These are phyloP conservation scores for Andrena trimmerana DNA, from an alignment of 2,888 invertebrate genomes.

Conservation along the genomic window DNA sequence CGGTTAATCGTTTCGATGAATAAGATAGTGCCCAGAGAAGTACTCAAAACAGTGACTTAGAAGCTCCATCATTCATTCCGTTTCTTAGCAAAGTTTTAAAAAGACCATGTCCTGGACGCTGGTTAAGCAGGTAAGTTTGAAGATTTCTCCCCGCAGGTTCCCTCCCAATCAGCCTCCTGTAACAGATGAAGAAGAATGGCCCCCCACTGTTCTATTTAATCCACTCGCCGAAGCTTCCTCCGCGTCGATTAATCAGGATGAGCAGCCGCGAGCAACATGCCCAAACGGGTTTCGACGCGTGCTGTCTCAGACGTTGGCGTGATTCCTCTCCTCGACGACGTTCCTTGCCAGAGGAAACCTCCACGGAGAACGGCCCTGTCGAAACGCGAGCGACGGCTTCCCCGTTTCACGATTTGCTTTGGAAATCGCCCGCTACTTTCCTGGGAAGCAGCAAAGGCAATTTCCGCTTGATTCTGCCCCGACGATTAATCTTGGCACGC, in stretches of 20 bases:
- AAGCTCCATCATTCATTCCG: no score
- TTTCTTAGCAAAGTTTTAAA: no score
- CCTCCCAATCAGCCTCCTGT: conserved; percentile 15
- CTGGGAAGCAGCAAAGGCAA: conserved; percentile 23
- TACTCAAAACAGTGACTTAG: no score
- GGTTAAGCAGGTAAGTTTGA: no score
- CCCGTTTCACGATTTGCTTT: conserved; percentile 18
- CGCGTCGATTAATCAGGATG: conserved; percentile 26
- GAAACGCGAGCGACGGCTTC: conserved; percentile 17
- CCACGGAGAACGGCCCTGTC: neutral
- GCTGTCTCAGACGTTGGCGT: conserved; percentile 4
- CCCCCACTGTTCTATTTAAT: conserved; percentile 22
- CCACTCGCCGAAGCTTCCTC: conserved; percentile 19
- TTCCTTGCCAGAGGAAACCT: neutral
- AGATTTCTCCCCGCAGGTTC: conserved; percentile 14
- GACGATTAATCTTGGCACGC: neutral
- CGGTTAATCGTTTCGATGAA: no score
- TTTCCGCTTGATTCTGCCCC: conserved; percentile 23
- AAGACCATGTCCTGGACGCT: no score
- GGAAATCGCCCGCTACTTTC: conserved; percentile 14
- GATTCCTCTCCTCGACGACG: neutral
- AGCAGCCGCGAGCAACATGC: conserved; percentile 11
- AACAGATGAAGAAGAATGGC: neutral
- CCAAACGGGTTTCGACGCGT: conserved; percentile 6
- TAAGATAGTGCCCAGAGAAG: no score